Percentiles rank a stretch among this genome's conserved stretches.
These are phyloP conservation scores for Liolophura sinensis DNA, from an alignment of 1,140 invertebrate species.

Conservation along the genomic window DNA sequence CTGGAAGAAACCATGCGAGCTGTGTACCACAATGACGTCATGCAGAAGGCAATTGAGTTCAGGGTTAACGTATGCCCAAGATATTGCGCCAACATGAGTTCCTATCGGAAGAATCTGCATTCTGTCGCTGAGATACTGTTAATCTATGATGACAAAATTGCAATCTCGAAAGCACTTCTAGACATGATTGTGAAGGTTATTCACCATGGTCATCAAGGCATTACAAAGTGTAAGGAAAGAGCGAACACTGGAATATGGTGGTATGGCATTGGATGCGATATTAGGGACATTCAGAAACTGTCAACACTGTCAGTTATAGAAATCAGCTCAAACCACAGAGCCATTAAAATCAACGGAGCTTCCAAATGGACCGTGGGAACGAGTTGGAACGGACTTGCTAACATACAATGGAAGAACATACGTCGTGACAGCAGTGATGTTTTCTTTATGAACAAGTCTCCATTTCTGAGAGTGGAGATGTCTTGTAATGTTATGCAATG, in stretches of 20 bases:
- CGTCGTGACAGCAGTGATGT: slow-evolving; percentile 18
- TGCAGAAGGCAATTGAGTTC: slow-evolving; percentile 4
- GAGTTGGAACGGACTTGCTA: slow-evolving; percentile 25
- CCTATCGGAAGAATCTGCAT: no score
- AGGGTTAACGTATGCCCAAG: slow-evolving; percentile 10
- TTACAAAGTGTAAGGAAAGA: slow-evolving; percentile 18
- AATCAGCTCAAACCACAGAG: slow-evolving; percentile 14
- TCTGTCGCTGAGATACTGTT: no score
- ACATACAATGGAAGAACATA: slow-evolving; percentile 18
- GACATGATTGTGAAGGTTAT: slow-evolving; percentile 16
- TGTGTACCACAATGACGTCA: neutral
- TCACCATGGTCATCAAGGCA: slow-evolving; percentile 25
- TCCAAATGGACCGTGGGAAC: slow-evolving; percentile 26
- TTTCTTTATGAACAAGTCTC: no score
- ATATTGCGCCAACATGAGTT: no score
- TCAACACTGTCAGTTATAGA: slow-evolving; percentile 9
- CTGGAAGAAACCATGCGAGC: neutral
- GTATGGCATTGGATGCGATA: slow-evolving; percentile 18
- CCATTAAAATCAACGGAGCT: slow-evolving; percentile 18
- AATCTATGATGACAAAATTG: slow-evolving; percentile 27
- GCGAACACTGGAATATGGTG: slow-evolving; percentile 24
- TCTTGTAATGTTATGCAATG: no score
- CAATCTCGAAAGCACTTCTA: slow-evolving; percentile 12
- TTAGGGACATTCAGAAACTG: slow-evolving; percentile 20
- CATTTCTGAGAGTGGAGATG: no score